phyloP scores from a whole-genome alignment of 2,113 vertebrate species.

The Amazona guildingii region DNA sequence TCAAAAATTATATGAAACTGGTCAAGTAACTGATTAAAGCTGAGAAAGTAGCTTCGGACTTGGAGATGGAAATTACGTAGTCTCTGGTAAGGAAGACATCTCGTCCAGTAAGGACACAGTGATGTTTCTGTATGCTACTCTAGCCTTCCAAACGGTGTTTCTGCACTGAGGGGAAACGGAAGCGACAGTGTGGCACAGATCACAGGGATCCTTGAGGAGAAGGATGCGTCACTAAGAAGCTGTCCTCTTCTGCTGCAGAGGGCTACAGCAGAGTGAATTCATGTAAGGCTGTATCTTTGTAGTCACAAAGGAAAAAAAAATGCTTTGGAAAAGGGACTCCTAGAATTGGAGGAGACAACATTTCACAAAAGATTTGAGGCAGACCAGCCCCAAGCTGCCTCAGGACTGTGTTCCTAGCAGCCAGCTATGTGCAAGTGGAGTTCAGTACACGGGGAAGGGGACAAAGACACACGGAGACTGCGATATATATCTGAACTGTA shows the following conservation, averaged over 20 bases:
- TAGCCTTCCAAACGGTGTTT: background rate
- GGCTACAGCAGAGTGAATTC: background rate
- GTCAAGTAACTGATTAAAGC: background rate
- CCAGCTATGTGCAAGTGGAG: background rate
- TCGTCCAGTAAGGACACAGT: background rate
- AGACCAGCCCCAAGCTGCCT: background rate
- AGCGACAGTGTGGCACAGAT: background rate
- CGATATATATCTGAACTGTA: background rate
- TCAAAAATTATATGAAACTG: background rate
- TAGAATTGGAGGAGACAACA: background rate
- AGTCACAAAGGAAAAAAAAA: background rate
- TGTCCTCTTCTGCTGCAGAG: background rate
- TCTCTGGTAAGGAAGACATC: background rate
- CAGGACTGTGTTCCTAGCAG: background rate
- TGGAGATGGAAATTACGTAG: background rate
- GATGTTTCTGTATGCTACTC: background rate
- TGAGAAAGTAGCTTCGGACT: background rate
- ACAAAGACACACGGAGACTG: background rate
- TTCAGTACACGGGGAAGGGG: background rate
- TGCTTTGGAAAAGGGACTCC: background rate
- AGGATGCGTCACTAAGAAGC: background rate
- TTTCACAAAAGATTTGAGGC: background rate
- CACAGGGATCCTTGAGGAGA: background rate
- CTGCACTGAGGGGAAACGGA: background rate
- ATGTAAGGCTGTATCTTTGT: background rate